phyloP scores from a whole-genome alignment of 2,888 invertebrate species.

The Eilema depressum region DNA sequence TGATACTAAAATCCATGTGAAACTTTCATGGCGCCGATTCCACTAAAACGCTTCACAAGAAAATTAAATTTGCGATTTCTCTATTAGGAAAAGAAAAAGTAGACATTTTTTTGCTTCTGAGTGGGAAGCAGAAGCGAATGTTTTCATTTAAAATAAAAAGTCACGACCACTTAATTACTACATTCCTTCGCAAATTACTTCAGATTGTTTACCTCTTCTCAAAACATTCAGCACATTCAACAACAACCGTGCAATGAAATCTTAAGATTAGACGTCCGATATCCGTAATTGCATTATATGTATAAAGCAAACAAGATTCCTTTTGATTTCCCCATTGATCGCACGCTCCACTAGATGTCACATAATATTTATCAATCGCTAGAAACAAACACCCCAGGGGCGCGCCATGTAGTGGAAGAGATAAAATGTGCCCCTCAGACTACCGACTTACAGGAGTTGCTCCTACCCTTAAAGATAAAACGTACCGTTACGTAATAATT shows the following conservation, averaged over 20 bases:
- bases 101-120: too few relatives aligned
- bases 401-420: constrained; percentile 76
- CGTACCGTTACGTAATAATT: constrained; percentile 45
- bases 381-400: constrained; percentile 69
- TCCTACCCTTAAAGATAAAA: constrained; percentile 51
- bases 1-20: too few relatives aligned
- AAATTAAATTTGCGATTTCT: too few relatives aligned
- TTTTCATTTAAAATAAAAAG: neutral
- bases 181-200: neutral
- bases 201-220: neutral
- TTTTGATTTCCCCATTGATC: constrained; percentile 51
- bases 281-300: constrained; percentile 42
- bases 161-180: neutral
- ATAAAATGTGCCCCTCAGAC: constrained; percentile 64
- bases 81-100: too few relatives aligned
- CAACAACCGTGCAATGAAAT: constrained; percentile 7
- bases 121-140: too few relatives aligned
- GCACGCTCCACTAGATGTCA: constrained; percentile 54
- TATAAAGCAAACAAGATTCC: constrained; percentile 41
- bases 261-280: constrained; percentile 34
- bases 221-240: neutral
- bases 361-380: constrained; percentile 70
- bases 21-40: too few relatives aligned
- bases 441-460: constrained; percentile 36
- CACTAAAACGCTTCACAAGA: too few relatives aligned